Evolutionary conservation across 1,140 invertebrate genomes (phyloP).

Genomic region (Teleogryllus occipitalis): DNA sequence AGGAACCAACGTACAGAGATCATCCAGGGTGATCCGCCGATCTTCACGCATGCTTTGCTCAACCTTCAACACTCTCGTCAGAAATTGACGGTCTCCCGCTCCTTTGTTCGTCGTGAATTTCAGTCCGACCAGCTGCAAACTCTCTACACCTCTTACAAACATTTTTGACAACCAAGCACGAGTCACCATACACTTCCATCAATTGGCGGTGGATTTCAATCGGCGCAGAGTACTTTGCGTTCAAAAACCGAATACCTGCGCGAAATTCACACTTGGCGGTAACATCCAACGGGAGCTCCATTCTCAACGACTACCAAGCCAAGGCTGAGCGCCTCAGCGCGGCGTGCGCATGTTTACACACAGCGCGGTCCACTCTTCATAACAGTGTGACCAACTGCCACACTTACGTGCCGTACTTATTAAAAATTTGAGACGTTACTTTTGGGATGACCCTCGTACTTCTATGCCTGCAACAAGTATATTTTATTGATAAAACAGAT

Average conservation of each 20-base stretch:
- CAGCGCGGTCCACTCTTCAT: no score
- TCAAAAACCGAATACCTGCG: conserved; percentile 16
- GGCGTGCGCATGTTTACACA: no score
- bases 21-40: no score
- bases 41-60: no score
- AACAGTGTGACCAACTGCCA: no score
- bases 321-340: no score
- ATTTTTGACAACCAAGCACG: conserved; percentile 16
- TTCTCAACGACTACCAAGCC: conserved; percentile 12
- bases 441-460: no score
- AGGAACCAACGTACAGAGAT: no score
- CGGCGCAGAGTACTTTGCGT: conserved; percentile 10
- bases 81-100: conserved; percentile 18
- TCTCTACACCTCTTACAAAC: conserved; percentile 16
- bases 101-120: conserved; percentile 12
- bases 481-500: no score
- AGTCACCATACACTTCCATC: conserved; percentile 8
- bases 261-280: conserved; percentile 16
- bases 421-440: no score
- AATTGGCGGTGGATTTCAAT: conserved; percentile 18
- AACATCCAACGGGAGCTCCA: conserved; percentile 7
- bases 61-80: conserved; percentile 10
- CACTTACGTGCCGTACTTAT: no score
- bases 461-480: no score
- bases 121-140: conserved; percentile 11